Conservation (phyloP, 2,888 invertebrate genomes). For the Himalopsyche kuldschensis region DNA sequence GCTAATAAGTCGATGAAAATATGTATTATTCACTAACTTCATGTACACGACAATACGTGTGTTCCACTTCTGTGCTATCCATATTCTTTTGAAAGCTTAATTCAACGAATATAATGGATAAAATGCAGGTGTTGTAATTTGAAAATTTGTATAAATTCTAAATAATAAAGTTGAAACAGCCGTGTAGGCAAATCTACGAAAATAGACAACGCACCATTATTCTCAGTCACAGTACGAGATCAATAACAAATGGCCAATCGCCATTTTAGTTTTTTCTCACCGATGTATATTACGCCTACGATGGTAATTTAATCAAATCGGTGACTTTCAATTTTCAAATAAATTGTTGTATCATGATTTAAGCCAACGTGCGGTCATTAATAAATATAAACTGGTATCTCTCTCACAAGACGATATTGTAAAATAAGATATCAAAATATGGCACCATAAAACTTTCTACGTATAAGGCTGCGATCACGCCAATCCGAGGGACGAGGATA, state of each 20-base stretch:
- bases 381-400: background rate
- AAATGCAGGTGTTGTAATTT: background rate
- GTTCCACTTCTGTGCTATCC: too few species aligned
- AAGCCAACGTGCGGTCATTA: background rate
- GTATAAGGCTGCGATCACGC: background rate
- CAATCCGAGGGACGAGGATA: too few species aligned
- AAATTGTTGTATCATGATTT: background rate
- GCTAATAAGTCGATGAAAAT: too few species aligned
- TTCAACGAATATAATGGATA: too few species aligned
- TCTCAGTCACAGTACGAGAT: background rate
- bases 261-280: background rate
- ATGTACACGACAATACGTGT: too few species aligned
- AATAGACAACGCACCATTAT: background rate
- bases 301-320: background rate
- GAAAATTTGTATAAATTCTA: background rate
- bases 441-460: background rate
- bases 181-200: background rate
- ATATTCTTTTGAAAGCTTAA: too few species aligned
- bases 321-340: background rate
- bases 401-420: background rate
- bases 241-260: background rate
- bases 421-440: background rate
- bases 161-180: background rate
- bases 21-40: too few species aligned
- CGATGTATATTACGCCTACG: background rate